These are phyloP conservation scores for Amblyopsis rosae DNA, from an alignment of 2,113 vertebrate species.

Conservation along the genomic window DNA sequence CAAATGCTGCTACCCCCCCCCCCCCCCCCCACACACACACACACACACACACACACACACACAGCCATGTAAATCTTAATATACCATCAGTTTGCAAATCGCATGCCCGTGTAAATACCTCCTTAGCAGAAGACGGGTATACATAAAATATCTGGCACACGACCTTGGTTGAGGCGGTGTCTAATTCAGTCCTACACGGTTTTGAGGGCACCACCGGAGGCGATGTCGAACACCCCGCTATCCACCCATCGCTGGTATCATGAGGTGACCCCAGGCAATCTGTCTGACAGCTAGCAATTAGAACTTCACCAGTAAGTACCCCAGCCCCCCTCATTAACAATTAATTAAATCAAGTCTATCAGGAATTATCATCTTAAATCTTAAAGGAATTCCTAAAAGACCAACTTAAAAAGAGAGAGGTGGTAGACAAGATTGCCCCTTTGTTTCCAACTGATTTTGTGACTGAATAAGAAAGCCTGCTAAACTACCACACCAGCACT, in stretches of 20 bases:
- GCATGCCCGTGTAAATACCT: not conserved
- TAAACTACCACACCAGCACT: not conserved
- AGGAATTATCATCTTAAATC: conserved; percentile 63
- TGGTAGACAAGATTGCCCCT: conserved; percentile 3
- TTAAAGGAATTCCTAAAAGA: conserved; percentile 35
- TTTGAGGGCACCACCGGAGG: conserved; percentile 67
- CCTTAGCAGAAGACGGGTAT: conserved; percentile 12
- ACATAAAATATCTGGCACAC: conserved; percentile 53
- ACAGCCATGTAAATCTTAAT: not conserved
- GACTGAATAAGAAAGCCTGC: not conserved
- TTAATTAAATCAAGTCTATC: conserved; percentile 75
- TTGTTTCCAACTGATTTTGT: conserved; percentile 24
- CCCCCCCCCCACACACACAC: not conserved
- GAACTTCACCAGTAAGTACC: conserved; percentile 75
- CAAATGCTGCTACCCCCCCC: not conserved
- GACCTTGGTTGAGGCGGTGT: conserved; percentile 70
- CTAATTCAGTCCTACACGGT: conserved; percentile 58
- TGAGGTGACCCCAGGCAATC: conserved; percentile 55
- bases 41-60: no score
- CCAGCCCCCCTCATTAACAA: conserved; percentile 72
- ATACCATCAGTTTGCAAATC: not conserved
- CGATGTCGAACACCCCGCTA: conserved; percentile 13
- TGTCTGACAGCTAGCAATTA: conserved; percentile 72
- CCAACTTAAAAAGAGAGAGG: not conserved
- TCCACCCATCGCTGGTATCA: conserved; percentile 31